A percentile compares a stretch with the other conserved stretches of the same genome.
phyloP scores from a whole-genome alignment of 1,140 invertebrate species.

The Dryas iulia region DNA sequence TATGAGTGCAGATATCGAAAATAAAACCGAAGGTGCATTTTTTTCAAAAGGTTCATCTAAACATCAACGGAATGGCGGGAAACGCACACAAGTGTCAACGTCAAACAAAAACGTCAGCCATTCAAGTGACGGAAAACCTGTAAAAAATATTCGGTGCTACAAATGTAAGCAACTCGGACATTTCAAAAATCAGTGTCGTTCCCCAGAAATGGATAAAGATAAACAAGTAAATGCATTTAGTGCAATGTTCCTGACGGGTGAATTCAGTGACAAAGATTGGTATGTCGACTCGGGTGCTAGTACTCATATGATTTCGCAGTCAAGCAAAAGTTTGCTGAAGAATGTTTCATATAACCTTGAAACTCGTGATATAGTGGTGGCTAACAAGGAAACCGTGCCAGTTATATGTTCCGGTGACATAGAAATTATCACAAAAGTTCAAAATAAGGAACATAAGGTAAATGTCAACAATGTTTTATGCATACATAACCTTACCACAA shows the following conservation, averaged over 20 bases:
- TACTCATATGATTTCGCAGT: constrained; percentile 19
- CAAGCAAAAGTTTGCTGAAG: constrained; percentile 19
- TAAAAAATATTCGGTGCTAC: constrained; percentile 20
- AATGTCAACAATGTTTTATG: constrained; percentile 11
- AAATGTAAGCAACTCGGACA: constrained; percentile 15
- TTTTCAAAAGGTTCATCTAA: constrained; percentile 4
- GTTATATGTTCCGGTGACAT: constrained; percentile 20
- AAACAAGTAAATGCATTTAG: constrained; percentile 11
- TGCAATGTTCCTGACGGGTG: constrained; percentile 16
- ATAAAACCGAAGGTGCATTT: constrained; percentile 6
- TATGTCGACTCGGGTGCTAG: constrained; percentile 16
- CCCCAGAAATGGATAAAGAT: constrained; percentile 3
- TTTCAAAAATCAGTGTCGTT: constrained; percentile 21
- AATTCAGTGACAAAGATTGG: constrained; percentile 18
- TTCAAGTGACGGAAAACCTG: constrained; percentile 15
- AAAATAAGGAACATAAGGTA: constrained; percentile 18
- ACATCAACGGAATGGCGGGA: too few relatives aligned
- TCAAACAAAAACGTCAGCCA: constrained; percentile 17
- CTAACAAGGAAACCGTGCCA: constrained; percentile 19
- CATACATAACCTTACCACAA: constrained; percentile 10
- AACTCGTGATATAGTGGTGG: constrained; percentile 16
- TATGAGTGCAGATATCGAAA: constrained; percentile 1
- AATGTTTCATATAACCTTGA: constrained; percentile 20
- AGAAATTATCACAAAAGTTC: constrained; percentile 19
- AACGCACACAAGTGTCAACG: neutral